phyloP scores from a whole-genome alignment of 2,113 vertebrate species.

The Balaeniceps rex region DNA sequence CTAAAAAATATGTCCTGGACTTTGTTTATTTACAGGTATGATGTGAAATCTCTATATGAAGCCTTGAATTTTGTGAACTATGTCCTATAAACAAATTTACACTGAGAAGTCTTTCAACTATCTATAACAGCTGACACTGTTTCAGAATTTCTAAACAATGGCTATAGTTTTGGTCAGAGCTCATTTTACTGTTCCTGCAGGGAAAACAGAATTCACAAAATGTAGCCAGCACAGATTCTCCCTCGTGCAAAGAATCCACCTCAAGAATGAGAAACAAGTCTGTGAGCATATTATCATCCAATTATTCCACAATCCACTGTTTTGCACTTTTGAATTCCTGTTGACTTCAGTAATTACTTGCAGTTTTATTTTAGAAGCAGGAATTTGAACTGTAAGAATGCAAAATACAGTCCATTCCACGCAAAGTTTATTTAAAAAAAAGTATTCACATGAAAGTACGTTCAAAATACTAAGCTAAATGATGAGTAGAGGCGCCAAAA shows the following conservation, averaged over 20 bases:
- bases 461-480: conserved; percentile 14
- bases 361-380: neutral
- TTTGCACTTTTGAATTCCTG: neutral
- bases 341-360: neutral
- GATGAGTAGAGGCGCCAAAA: conserved; percentile 13
- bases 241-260: neutral
- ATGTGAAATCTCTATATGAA: neutral
- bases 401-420: neutral
- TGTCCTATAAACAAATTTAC: neutral
- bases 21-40: neutral
- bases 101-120: neutral
- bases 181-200: neutral
- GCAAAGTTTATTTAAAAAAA: neutral
- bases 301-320: neutral
- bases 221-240: neutral
- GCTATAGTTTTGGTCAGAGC: neutral
- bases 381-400: neutral
- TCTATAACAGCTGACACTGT: neutral
- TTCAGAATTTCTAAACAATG: neutral
- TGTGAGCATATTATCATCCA: neutral
- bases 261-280: neutral
- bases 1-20: neutral
- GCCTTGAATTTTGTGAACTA: neutral
- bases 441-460: neutral
- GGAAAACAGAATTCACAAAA: neutral